Evolutionary conservation across 2,888 invertebrate genomes (phyloP).

Genomic region (Teleogryllus oceanicus): DNA sequence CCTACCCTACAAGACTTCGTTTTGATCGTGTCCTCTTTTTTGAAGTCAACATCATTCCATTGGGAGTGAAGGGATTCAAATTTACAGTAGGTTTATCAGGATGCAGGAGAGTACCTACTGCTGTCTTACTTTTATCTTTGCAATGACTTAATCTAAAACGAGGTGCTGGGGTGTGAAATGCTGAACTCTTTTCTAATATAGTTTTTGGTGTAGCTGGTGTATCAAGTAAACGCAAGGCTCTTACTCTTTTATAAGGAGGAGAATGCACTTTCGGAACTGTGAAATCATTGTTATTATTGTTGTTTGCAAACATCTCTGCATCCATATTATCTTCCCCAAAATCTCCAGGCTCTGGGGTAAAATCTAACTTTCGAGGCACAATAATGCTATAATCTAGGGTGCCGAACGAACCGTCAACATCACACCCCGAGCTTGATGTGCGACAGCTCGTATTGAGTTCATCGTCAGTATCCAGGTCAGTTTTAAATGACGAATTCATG

Average conservation of each 20-base stretch:
- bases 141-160: constrained; percentile 28
- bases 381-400: constrained; percentile 25
- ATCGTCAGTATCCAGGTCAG: background rate
- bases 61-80: constrained; percentile 83
- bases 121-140: constrained; percentile 47
- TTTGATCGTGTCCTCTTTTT: constrained; percentile 66
- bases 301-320: background rate
- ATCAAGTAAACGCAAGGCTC: constrained; percentile 69
- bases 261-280: constrained; percentile 35
- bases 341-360: constrained; percentile 22
- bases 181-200: constrained; percentile 59
- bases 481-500: background rate
- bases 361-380: constrained; percentile 28
- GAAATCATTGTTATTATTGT: background rate
- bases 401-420: constrained; percentile 29
- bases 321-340: constrained; percentile 3
- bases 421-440: constrained; percentile 30
- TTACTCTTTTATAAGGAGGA: constrained; percentile 59
- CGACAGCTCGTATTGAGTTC: background rate
- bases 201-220: constrained; percentile 85
- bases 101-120: constrained; percentile 41
- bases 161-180: constrained; percentile 54
- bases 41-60: constrained; percentile 53
- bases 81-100: constrained; percentile 63
- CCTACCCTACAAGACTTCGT: constrained; percentile 39